These are phyloP conservation scores for Aplochiton taeniatus DNA, from an alignment of 2,797 vertebrate species.

Conservation along the genomic window DNA sequence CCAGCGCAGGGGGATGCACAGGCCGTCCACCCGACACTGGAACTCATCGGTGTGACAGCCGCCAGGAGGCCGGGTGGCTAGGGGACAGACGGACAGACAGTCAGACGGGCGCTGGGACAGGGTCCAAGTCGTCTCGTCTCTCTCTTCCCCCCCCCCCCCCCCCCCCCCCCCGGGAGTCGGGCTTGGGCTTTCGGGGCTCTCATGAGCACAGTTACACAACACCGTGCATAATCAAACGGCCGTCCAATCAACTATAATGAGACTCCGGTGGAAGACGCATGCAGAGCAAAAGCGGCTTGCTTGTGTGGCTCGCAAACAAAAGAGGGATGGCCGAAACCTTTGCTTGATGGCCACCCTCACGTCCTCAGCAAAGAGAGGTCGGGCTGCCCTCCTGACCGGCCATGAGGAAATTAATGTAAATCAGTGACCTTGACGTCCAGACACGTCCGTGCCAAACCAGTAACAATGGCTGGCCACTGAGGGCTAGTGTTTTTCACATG, in stretches of 20 bases:
- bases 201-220: too few relatives aligned
- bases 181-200: too few relatives aligned
- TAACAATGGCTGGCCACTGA: constrained; percentile 1
- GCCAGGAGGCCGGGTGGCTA: constrained; percentile 92
- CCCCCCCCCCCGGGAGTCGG: too few relatives aligned
- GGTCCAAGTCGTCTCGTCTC: too few relatives aligned
- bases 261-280: too few relatives aligned
- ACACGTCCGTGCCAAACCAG: neutral
- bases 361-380: neutral
- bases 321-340: too few relatives aligned
- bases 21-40: constrained; percentile 91
- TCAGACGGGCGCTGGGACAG: neutral
- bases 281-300: too few relatives aligned
- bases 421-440: neutral
- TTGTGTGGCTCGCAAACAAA: too few relatives aligned
- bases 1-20: constrained; percentile 96
- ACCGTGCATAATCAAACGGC: too few relatives aligned
- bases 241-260: too few relatives aligned
- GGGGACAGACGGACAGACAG: neutral
- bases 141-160: too few relatives aligned
- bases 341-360: too few relatives aligned
- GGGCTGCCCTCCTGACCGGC: neutral
- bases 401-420: neutral
- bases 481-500: neutral
- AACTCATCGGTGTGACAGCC: constrained; percentile 95